Conservation (phyloP, 2,797 vertebrate species). For the Neosilurus hyrtlii region DNA sequence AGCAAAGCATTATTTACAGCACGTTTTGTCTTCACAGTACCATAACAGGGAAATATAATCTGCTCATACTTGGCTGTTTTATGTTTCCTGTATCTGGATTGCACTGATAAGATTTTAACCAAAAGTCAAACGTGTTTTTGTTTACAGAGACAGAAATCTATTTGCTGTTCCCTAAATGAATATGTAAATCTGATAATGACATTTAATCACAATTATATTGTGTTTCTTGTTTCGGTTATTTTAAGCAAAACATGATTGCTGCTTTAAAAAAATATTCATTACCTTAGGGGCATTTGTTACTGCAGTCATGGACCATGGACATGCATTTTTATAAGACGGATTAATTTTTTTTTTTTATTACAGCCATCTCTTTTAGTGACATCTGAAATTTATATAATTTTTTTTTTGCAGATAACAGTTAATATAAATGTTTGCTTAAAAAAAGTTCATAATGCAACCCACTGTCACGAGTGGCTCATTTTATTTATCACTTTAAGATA, state of each 20-base stretch:
- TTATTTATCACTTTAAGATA: not conserved
- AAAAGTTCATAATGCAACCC: not conserved
- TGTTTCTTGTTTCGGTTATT: slow-evolving; percentile 16
- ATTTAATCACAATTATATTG: not conserved
- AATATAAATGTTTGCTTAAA: not conserved
- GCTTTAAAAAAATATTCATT: not conserved
- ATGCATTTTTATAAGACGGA: slow-evolving; percentile 6
- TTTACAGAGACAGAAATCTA: not conserved
- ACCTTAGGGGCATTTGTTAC: not conserved
- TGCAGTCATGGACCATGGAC: not conserved
- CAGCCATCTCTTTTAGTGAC: not conserved
- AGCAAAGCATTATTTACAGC: slow-evolving; percentile 15
- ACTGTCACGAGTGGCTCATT: not conserved
- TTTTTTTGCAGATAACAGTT: not conserved
- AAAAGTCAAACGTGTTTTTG: not conserved
- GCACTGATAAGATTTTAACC: slow-evolving; percentile 13
- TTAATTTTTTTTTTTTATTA: not conserved
- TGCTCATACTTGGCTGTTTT: slow-evolving; percentile 4
- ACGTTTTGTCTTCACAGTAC: not conserved
- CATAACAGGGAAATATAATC: not conserved
- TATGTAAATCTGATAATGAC: slow-evolving; percentile 22
- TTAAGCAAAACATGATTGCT: not conserved
- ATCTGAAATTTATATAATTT: not conserved
- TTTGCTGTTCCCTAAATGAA: not conserved
- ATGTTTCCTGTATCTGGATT: slow-evolving; percentile 14